Conservation (phyloP, 30 jellyfish, hydroid and myxozoan species). For the Cassiopea xamachana region DNA sequence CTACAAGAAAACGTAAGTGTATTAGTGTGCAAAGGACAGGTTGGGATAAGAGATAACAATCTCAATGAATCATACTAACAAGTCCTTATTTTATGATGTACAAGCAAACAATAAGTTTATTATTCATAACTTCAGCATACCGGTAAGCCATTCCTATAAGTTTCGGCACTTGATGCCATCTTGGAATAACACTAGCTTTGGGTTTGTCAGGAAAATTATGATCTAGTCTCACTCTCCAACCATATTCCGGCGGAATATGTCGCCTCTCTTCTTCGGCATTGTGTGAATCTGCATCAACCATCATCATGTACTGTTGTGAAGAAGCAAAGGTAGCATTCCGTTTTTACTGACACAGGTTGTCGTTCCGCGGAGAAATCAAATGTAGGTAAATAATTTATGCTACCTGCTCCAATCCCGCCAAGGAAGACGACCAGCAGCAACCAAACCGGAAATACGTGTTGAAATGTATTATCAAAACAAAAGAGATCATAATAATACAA, state of each 20-base stretch:
- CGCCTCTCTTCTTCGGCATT: slow-evolving; percentile 21
- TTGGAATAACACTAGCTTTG: slow-evolving; percentile 86
- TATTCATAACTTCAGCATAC: slow-evolving; percentile 15
- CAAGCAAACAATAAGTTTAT: background rate
- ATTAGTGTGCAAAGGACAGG: no score
- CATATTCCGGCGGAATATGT: slow-evolving; percentile 91
- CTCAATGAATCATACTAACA: no score
- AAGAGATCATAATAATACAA: background rate
- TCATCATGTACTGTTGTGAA: background rate
- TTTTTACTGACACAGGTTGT: background rate
- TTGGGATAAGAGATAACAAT: no score
- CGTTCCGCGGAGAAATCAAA: slow-evolving; percentile 21
- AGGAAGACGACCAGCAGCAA: background rate
- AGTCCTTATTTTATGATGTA: background rate
- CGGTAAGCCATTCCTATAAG: slow-evolving; percentile 98
- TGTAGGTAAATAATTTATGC: background rate
- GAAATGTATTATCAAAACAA: background rate
- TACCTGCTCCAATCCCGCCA: slow-evolving; percentile 31
- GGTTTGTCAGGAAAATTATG: slow-evolving; percentile 96
- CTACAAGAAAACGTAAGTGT: no score
- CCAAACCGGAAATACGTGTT: background rate
- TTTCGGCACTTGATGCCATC: slow-evolving; percentile 96
- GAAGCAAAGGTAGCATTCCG: background rate
- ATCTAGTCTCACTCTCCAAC: slow-evolving; percentile 92
- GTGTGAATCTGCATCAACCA: slow-evolving; percentile 9